Evolutionary conservation across 1,140 invertebrate genomes (phyloP), one percentile per base, ranked within the genome.

Genomic region (Bombus vancouverensis): DNA sequence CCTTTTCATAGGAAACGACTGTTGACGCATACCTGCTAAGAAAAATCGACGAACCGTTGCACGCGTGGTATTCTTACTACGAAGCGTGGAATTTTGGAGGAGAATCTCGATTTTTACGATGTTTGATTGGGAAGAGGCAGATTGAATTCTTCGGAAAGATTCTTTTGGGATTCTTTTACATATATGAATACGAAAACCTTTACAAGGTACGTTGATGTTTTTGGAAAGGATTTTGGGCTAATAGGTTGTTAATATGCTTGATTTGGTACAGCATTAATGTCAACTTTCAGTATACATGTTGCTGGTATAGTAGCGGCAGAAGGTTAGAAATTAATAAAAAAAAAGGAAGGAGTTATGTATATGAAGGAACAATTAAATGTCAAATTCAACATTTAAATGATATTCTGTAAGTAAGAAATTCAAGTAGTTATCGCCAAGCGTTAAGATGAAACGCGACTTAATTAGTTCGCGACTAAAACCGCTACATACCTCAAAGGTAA

Each of bases 401-500:
- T 53, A 53, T 53, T 53, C 47, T 18, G 47, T 53, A 8, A 53
- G 1, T 8, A 53, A 53, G 18, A 53, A 53, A 53, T 53, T 22
- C 47, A 53, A 53, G 18, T 8, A 59, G 47, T 81, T 59, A 47
- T 22, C 10, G n/a, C 22, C 3, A 44, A 74, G 66, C 86, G 66
- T 72, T 88, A 88, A 77, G 86, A 88, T 86, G 90, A 91, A 86
- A 87, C 87, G 76, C 85, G 59, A 87, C 81, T 74, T 87, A 79
- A 86, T 81, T 81, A 87, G 89, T 89, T 87, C 90, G 85, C 88
- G 88, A 92, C 88, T 85, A 87, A 89, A 88, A 84, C 87, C 86
- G 85, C 44, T 37, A 10, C 22, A n/a, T 83, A 83, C 34, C 83
- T 86, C 81, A 88, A 84, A 85, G 87, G 72, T 81, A 88, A 86